A percentile compares a stretch with the other conserved stretches of the same genome.
Evolutionary conservation across 2,797 vertebrate species (phyloP).

Genomic region (Trachops cirrhosus): DNA sequence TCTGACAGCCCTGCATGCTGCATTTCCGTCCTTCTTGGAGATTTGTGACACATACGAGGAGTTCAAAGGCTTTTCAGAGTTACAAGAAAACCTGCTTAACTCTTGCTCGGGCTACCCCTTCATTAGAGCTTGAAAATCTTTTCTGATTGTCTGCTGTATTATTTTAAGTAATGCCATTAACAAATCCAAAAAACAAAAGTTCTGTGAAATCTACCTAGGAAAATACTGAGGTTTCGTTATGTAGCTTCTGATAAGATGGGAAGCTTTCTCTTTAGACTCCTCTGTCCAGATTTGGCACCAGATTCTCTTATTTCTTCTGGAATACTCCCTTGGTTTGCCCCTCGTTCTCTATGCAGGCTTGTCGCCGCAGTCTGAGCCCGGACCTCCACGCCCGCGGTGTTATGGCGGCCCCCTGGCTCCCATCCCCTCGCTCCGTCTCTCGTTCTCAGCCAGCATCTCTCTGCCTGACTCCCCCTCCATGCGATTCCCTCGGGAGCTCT

Average conservation of each 20-base stretch:
- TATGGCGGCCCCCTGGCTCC: not conserved
- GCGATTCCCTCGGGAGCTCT: not conserved
- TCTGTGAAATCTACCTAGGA: not conserved
- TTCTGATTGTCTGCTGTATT: not conserved
- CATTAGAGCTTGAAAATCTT: not conserved
- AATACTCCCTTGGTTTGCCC: not conserved
- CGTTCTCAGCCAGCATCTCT: not conserved
- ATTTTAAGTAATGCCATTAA: not conserved
- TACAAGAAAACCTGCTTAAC: not conserved
- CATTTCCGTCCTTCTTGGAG: not conserved
- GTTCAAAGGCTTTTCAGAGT: slow-evolving; percentile 15
- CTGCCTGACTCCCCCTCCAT: not conserved
- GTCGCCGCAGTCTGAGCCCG: rapidly evolving
- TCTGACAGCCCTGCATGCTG: not conserved
- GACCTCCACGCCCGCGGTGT: not conserved
- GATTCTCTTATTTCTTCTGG: not conserved
- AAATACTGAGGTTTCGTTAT: not conserved
- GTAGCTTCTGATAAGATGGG: not conserved
- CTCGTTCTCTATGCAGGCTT: rapidly evolving
- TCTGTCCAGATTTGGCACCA: not conserved
- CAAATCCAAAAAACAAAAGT: not conserved
- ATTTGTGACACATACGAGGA: not conserved
- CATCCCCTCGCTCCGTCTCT: not conserved
- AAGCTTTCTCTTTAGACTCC: not conserved
- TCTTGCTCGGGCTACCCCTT: not conserved